Percentiles rank a stretch among this genome's conserved stretches.
These are phyloP conservation scores for Andrena cerasifolii DNA, from an alignment of 1,140 invertebrate species.

Conservation along the genomic window DNA sequence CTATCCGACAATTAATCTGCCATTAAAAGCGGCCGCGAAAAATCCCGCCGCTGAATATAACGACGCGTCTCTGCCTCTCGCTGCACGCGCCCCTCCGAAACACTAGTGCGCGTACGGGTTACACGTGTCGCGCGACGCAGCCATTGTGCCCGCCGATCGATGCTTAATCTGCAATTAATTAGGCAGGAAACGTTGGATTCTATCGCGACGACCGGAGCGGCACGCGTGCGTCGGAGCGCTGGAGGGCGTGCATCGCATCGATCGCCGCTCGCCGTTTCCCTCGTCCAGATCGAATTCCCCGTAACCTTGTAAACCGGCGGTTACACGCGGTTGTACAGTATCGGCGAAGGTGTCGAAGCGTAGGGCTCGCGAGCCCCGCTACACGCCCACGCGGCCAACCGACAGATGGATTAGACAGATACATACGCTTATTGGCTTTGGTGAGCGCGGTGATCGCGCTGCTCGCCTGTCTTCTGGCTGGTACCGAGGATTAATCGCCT, in stretches of 20 bases:
- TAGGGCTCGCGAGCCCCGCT: not conserved
- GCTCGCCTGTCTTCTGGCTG: too few relatives aligned
- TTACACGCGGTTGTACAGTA: slow-evolving; percentile 65
- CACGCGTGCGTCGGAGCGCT: slow-evolving; percentile 12
- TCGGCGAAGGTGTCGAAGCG: slow-evolving; percentile 65
- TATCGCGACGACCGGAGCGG: slow-evolving; percentile 21
- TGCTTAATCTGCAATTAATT: slow-evolving; percentile 55
- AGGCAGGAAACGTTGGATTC: slow-evolving; percentile 53
- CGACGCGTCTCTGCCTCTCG: not conserved
- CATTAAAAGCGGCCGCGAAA: not conserved
- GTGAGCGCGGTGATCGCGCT: not conserved
- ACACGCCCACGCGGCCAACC: slow-evolving; percentile 44
- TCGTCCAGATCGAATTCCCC: slow-evolving; percentile 59
- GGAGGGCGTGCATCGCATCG: not conserved
- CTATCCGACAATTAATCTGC: not conserved
- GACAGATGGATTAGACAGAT: slow-evolving; percentile 59
- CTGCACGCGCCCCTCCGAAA: too few relatives aligned
- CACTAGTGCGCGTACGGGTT: not conserved
- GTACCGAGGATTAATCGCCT: not conserved
- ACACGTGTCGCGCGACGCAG: not conserved
- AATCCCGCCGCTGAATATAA: not conserved
- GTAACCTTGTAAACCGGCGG: slow-evolving; percentile 63
- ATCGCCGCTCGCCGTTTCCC: slow-evolving; percentile 9
- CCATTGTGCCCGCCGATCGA: slow-evolving; percentile 32
- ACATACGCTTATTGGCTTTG: slow-evolving; percentile 53